Conservation (phyloP, 1,140 invertebrate species). For the Panulirus ornatus region DNA sequence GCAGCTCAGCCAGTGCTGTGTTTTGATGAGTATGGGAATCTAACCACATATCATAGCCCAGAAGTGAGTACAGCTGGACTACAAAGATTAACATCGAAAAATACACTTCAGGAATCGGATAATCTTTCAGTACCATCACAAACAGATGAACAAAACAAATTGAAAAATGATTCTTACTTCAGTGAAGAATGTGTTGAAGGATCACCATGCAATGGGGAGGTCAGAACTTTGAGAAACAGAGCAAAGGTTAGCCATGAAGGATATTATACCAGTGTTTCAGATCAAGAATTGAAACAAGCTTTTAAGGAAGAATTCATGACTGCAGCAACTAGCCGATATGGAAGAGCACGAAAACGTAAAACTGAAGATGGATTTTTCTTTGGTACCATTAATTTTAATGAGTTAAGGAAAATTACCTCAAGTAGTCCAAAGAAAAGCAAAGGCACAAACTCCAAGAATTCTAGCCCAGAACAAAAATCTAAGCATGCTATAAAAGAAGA, state of each 20-base stretch:
- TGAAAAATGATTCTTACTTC: not conserved
- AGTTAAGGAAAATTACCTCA: conserved; percentile 68
- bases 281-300: conserved; percentile 63
- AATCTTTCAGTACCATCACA: not conserved
- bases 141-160: conserved; percentile 5
- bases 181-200: not conserved
- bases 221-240: not conserved
- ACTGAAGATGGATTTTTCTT: conserved; percentile 72
- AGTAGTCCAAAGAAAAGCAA: conserved; percentile 68
- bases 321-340: conserved; percentile 68
- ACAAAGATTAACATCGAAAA: not conserved
- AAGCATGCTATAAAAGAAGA: conserved; percentile 14
- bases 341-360: conserved; percentile 67
- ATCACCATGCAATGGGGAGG: conserved; percentile 31
- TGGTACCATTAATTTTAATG: conserved; percentile 73
- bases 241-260: conserved; percentile 5
- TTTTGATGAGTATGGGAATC: conserved; percentile 71
- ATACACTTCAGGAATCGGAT: not conserved
- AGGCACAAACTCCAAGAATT: conserved; percentile 37
- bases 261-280: conserved; percentile 19
- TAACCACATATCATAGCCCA: conserved; percentile 55
- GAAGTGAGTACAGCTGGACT: not conserved
- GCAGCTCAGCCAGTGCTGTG: conserved; percentile 42
- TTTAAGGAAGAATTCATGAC: conserved; percentile 69
- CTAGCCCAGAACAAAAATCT: conserved; percentile 54